Conservation (phyloP, 2,797 vertebrate species). For the Paedocypris micromegethes region DNA sequence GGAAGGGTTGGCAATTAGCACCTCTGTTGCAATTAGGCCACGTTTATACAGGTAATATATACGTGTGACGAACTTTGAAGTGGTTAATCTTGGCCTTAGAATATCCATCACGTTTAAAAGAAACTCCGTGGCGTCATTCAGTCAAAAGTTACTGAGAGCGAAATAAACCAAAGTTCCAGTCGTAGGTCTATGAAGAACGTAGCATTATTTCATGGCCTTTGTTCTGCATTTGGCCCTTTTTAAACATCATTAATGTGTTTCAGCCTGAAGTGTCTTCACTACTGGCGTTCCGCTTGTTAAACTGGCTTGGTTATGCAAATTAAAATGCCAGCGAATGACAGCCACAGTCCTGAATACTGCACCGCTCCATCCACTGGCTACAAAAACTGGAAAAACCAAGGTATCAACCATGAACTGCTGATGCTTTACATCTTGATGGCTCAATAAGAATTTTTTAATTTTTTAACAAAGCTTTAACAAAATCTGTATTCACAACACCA, state of each 20-base stretch:
- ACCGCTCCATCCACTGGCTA: slow-evolving; percentile 66
- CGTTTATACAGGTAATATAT: no score
- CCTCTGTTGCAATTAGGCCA: no score
- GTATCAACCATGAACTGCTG: slow-evolving; percentile 38
- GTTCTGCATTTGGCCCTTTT: slow-evolving; percentile 65
- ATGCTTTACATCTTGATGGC: no score
- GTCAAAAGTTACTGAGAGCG: no score
- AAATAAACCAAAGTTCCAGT: rapidly evolving
- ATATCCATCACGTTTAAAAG: no score
- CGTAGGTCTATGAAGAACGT: slow-evolving; percentile 18
- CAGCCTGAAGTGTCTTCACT: slow-evolving; percentile 46
- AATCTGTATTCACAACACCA: no score
- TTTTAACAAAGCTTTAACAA: no score
- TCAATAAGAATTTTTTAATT: no score
- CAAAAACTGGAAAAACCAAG: slow-evolving; percentile 43
- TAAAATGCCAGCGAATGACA: slow-evolving; percentile 82
- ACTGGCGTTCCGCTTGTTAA: slow-evolving; percentile 65
- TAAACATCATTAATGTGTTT: slow-evolving; percentile 71
- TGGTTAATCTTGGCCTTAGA: no score
- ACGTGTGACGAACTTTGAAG: no score
- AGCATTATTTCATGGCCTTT: slow-evolving; percentile 76
- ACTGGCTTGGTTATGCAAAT: slow-evolving; percentile 81
- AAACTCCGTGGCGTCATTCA: no score
- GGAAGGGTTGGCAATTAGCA: no score
- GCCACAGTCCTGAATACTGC: slow-evolving; percentile 76